Conservation (phyloP, 2,113 vertebrate genomes). For the Irena cyanogastra region DNA sequence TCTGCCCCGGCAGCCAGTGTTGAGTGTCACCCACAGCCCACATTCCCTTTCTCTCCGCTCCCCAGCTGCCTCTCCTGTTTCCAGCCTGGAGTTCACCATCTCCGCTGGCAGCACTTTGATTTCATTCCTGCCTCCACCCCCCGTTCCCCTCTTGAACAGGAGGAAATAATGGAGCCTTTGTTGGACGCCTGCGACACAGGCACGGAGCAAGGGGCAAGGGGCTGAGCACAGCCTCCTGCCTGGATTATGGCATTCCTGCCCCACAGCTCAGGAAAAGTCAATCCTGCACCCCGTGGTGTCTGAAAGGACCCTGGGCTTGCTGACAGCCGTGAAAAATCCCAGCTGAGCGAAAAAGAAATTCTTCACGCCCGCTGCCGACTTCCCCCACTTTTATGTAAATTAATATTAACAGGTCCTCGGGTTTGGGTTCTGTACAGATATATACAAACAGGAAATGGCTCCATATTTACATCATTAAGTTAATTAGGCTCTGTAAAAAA, state of each 20-base stretch:
- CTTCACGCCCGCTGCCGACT: neutral
- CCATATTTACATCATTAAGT: constrained; percentile 77
- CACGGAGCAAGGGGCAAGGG: neutral
- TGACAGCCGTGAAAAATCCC: neutral
- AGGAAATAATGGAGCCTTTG: constrained; percentile 52
- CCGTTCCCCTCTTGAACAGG: neutral
- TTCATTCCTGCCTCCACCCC: constrained; percentile 3
- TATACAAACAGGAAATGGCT: constrained; percentile 61
- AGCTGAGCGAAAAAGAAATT: neutral
- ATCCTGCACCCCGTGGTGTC: neutral
- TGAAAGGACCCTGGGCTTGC: neutral
- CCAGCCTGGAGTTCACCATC: neutral
- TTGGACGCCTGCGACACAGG: neutral
- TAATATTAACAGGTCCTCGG: constrained; percentile 58
- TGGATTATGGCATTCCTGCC: constrained; percentile 32
- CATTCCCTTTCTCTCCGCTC: neutral
- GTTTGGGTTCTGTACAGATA: constrained; percentile 41
- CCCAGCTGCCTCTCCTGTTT: neutral
- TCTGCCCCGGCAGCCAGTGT: neutral
- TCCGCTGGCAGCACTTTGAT: neutral
- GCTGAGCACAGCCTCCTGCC: neutral
- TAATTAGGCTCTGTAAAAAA: constrained; percentile 57
- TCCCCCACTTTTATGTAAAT: constrained; percentile 70
- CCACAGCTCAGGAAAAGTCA: neutral
- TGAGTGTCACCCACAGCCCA: neutral